Evolutionary conservation across 2,888 invertebrate genomes (phyloP).

Genomic region (Perizoma flavofasciatum): DNA sequence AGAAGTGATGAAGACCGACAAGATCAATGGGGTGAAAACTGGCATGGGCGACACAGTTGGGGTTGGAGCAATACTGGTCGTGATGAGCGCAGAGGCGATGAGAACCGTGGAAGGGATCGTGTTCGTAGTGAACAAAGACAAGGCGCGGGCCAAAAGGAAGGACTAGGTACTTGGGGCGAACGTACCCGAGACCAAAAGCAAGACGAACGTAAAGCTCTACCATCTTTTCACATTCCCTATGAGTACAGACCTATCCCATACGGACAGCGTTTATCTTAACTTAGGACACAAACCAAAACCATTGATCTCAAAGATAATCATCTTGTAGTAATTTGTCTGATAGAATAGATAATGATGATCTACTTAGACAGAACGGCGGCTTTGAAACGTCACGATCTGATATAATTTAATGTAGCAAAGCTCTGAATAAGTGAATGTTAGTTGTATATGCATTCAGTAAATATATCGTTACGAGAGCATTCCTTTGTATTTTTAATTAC

Average conservation of each 20-base stretch:
- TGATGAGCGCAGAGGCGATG: conserved; percentile 13
- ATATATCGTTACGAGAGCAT: conserved; percentile 25
- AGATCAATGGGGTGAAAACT: background rate
- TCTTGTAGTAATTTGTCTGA: background rate
- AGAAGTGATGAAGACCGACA: background rate
- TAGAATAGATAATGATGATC: background rate
- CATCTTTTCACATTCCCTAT: conserved; percentile 13
- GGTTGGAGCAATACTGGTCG: conserved; percentile 20
- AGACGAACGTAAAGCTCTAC: conserved; percentile 15
- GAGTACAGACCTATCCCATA: conserved; percentile 27
- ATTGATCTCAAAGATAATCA: conserved; percentile 17
- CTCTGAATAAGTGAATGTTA: conserved; percentile 27
- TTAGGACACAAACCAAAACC: background rate
- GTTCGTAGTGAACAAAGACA: conserved; percentile 5
- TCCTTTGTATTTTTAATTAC: conserved; percentile 7
- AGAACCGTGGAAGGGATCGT: conserved; percentile 13
- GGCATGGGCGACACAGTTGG: conserved; percentile 20
- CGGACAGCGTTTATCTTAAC: conserved; percentile 19
- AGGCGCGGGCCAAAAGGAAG: conserved; percentile 5
- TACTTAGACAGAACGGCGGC: conserved; percentile 8
- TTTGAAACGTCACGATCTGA: conserved; percentile 13
- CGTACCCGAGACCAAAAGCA: conserved; percentile 4
- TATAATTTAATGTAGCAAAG: conserved; percentile 20
- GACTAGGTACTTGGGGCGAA: conserved; percentile 10
- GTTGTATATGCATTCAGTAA: conserved; percentile 24